Percentiles rank a stretch among this genome's conserved stretches.
Conservation (phyloP, 2,797 vertebrate species). For the Peromyscus nudipes region DNA sequence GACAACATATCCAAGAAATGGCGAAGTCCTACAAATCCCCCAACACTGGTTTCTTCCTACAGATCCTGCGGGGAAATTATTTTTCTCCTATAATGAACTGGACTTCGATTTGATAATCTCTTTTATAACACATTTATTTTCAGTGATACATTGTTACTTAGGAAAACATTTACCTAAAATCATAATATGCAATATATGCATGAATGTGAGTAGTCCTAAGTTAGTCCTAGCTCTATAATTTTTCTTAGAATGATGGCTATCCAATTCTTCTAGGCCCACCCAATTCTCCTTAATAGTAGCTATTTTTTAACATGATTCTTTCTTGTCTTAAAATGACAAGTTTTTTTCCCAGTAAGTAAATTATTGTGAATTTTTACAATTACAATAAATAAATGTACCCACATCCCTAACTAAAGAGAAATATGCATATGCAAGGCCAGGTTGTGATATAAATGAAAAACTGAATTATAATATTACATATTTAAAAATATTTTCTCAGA, state of each 20-base stretch:
- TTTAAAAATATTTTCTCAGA: background rate
- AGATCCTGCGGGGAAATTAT: background rate
- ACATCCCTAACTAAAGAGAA: background rate
- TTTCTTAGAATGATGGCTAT: background rate
- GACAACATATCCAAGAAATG: background rate
- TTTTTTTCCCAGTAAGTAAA: background rate
- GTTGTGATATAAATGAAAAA: background rate
- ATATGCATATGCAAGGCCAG: background rate
- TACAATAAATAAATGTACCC: background rate
- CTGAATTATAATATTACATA: background rate
- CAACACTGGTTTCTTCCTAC: background rate
- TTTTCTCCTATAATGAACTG: background rate
- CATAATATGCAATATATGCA: background rate
- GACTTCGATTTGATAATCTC: background rate
- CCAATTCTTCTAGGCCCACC: background rate
- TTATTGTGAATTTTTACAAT: background rate
- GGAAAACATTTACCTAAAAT: constrained; percentile 6
- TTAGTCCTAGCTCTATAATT: background rate
- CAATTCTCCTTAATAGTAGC: background rate
- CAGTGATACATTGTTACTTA: background rate
- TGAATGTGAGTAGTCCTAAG: background rate
- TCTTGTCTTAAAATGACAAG: constrained; percentile 29
- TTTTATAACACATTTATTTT: background rate
- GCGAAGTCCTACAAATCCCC: background rate
- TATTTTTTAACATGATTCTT: background rate